Evolutionary conservation across 2,797 vertebrate genomes (phyloP), one percentile per base, ranked within the genome.

Genomic region (Enteromius paludinosus): DNA sequence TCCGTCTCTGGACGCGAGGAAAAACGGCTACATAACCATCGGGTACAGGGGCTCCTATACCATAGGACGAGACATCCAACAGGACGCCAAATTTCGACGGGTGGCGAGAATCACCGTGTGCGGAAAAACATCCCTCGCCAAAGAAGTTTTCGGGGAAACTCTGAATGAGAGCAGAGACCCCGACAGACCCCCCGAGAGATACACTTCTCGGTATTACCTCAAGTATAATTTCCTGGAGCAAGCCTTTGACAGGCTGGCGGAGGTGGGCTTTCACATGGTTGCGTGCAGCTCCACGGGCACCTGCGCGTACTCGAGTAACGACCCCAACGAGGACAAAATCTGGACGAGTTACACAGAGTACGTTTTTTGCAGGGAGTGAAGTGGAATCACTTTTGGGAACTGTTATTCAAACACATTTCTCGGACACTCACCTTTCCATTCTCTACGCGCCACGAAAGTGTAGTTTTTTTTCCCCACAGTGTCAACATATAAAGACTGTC

Each of bases 311-410:
- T 93, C 92, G 87, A 94, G 96, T 0, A 94, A 59, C 45, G 96
- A 98, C 87, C 96, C 96, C 68, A 95, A 92, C 62, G 97, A 98
- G 1, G 96, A 98, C 95, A 98, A 97, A 93, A 95, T 97, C 91
- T 98, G 97, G 97, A 97, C 96, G 90, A 98, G 97, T 91, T 98
- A 98, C 93, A 98, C 96, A 76, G 97, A 98, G 93, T 98, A 98
- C 52, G 95, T 98, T 83, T 98, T 98, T 92, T 94, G 93, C 86
- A 94, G 94, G 90, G 93, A 95, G 78, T 96, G 41, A 83, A 11
- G 45, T 45, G 56, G 73, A 77, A 30, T 23, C 18, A 15, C 65
- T 68, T 76, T 81, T 47, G 52, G 30, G 35, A 68, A 30, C 69
- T 56, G 14, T 73, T 43, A 49, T 47, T 77, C 9, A n/a, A 49